Base-by-base conservation (phyloP, 2,797 vertebrate species). In the Adelosebastes latens region DNA sequence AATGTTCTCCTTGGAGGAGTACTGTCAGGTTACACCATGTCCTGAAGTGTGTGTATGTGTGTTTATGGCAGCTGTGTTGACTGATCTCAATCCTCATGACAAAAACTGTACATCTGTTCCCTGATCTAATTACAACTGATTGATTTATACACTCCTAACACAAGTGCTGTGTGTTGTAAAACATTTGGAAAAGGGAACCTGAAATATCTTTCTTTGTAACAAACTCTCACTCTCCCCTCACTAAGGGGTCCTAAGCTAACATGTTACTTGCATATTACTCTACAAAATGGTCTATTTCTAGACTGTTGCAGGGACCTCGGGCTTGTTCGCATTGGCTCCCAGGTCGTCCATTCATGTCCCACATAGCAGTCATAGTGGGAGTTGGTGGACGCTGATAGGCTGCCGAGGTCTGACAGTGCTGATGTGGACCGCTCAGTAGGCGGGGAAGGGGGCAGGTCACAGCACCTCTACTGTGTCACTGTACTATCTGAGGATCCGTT, bases 351-450 rank as follows among this genome's bases (percentile, higher is more conserved):
- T 93, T 95, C 91, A 92, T 87, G 75, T 71, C 61, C 39, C 56
- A 53, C 66, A 39, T 79, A 75, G 81, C 70, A 58, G 56, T 75
- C 12, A 79, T 77, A 84, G 89, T 85, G 77, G 88, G 94, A 92
- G 90, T 93, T 94, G 94, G 88, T 93, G 88, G 25, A 74, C 1
- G 14, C 67, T 91, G 93, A 96, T 96, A 85, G 96, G 96, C 91
- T 87, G 84, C 34, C 1, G 8, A 34, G 32, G 55, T 71, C 86
- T 87, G 87, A 75, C 84, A 90, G 86, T 94, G 95, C 93, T 95
- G 95, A 94, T 94, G 95, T 95, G 95, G 93, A 93, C 90, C 55
- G 91, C 75, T n/a, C 49, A 82, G 85, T 84, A 80, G 93, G 94
- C 63, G 88, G 89, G 63, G 68, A 67, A 12, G 14, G 12, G 58